Base-by-base conservation (phyloP, 2,113 vertebrate genomes). In the Rhynchopsitta pachyrhyncha region DNA sequence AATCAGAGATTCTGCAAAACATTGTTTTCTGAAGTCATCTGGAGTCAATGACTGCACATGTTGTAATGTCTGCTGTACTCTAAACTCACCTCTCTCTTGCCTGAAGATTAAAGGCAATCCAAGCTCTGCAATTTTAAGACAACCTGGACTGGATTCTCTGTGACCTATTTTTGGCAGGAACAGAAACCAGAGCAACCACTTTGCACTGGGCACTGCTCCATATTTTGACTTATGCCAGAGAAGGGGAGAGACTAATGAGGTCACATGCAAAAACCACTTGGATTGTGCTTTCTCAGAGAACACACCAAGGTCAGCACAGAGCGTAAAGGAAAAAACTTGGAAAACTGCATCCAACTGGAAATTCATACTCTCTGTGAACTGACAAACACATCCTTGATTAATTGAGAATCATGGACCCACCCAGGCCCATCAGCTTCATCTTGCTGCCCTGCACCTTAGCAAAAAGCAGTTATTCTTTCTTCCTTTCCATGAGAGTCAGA, bases 141-240 rank as follows among this genome's bases (percentile, higher is more conserved):
- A 98, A 95, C 62, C 60, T 97, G 96, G 35, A 89, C 52, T 92
- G 96, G 47, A 66, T 90, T 47, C 83, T 97, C 37, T 4, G 13
- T 0, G 35, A 95, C 66, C 90, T 98, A 39, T 97, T 98, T 93
- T 62, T 98, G 60, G 97, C 97, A 71, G 97, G 97, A 86, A 97
- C 74, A 4, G 96, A 97, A 89, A 98, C 96, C 22, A 81, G 88
- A 3, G 35, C 14, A 1, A 95, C 85, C 53, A 97, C 96, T 52
- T 94, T 97, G 80, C 75, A 35, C 84, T 98, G 98, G 97, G 98
- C 95, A 24, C 82, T 97, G 62, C 81, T 98, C 79, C 96, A 90
- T 88, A 80, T 97, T 98, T 96, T 97, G 69, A 96, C 96, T 79
- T 87, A 96, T 10, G 70, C 78, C 49, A 92, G 92, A 92, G 92